A percentile compares a stretch with the other conserved stretches of the same genome.
phyloP scores from a whole-genome alignment of 2,113 vertebrate genomes.

The Podarcis raffonei region DNA sequence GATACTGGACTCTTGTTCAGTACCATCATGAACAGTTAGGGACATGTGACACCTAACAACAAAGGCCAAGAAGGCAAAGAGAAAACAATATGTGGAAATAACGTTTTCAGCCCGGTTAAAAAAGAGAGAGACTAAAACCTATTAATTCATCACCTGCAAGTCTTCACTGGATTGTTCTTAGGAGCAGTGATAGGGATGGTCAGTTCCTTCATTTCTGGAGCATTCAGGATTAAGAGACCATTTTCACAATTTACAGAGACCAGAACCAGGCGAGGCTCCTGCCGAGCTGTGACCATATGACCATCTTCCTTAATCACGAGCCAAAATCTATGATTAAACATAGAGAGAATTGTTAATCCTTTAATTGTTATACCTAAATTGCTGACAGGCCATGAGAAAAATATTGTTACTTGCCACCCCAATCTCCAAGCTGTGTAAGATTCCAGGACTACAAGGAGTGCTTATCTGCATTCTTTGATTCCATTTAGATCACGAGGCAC shows the following conservation, averaged over 20 bases:
- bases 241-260: conserved; percentile 69
- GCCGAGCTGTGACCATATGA: conserved; percentile 79
- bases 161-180: conserved; percentile 24
- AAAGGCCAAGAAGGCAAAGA: background rate
- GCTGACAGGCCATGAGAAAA: background rate
- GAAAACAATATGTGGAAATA: background rate
- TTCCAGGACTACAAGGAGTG: too few relatives aligned
- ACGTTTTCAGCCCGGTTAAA: background rate
- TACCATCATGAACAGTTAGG: background rate
- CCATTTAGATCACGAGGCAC: too few relatives aligned
- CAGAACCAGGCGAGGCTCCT: conserved; percentile 80
- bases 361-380: background rate
- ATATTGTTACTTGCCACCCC: too few relatives aligned
- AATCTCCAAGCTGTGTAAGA: too few relatives aligned
- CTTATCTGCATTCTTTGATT: too few relatives aligned
- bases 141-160: conserved; percentile 68
- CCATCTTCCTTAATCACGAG: conserved; percentile 75
- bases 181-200: conserved; percentile 64
- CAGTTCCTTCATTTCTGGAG: conserved; percentile 66
- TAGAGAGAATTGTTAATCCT: background rate
- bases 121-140: background rate
- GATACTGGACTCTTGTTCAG: background rate
- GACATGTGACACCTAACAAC: background rate
- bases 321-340: conserved; percentile 77
- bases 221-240: conserved; percentile 14